Base-by-base conservation (phyloP, 2,797 vertebrate genomes). In the Sylvia borin region DNA sequence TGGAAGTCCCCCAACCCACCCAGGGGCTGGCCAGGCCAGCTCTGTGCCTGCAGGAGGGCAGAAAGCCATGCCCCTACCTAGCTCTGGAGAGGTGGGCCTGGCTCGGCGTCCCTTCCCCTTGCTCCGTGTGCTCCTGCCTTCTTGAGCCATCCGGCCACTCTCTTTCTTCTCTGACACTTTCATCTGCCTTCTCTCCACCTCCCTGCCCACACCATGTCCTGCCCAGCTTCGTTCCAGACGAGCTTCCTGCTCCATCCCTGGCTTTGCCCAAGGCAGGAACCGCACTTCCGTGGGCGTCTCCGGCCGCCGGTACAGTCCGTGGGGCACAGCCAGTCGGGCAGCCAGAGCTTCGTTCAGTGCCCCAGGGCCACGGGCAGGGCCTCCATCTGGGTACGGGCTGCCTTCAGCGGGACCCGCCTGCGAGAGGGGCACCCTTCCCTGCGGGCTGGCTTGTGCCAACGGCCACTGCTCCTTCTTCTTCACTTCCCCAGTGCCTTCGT, bases 31-130 rank as follows among this genome's bases (percentile, higher is more conserved):
- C 25, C 1, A 9, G 27, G 16, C 48, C 92, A 84, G 26, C 34
- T 45, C n/a, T 24, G 31, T 54, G 48, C 66, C 72, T 1, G 0
- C 18, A 45, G 45, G 12, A n/a, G 19, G 55, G 29, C 34, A 75
- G 70, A 93, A 85, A 84, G 36, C 17, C 34, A 18, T 71, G 50
- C 40, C 75, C 97, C 88, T 98, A 99, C 99, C 99, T 96, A 98
- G 97, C 96, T 99, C 99, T 29, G 99, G 99, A 55, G 99, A 99
- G 94, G 98, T 97, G 65, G 99, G 99, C 90, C 99, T 98, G 62
- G 97, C 94, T 90, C 99, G 98, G 14, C 98, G 98, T 84, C 98
- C 98, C 97, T 98, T 99, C 86, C 98, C 99, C 98, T 98, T 99
- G 96, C 96, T 98, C 93, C 98, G 93, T 3, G 36, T 34, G 64